Percentiles rank a stretch among this genome's conserved stretches.
Conservation (phyloP, 2,888 invertebrate species). For the Sphaerophoria rueppellii region DNA sequence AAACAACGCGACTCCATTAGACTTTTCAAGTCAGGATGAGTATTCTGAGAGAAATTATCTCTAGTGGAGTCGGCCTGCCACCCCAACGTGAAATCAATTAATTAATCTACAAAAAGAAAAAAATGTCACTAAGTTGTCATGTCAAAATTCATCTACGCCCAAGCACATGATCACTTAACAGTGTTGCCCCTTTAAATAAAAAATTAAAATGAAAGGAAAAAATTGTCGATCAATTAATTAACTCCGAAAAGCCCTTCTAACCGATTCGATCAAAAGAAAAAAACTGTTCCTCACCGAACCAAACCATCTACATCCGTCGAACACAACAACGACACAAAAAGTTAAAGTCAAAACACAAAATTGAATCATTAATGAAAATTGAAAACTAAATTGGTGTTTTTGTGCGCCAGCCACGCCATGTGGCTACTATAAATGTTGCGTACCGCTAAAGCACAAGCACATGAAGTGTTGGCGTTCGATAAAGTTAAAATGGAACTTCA, state of each 20-base stretch:
- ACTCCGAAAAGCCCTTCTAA: slow-evolving; percentile 36
- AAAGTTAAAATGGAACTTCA: background rate
- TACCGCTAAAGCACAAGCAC: too few species aligned
- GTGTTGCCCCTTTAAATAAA: too few species aligned
- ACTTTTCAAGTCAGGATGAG: too few species aligned
- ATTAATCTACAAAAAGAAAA: too few species aligned
- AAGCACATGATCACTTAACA: too few species aligned
- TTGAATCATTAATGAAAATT: slow-evolving; percentile 70
- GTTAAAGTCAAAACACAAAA: slow-evolving; percentile 48
- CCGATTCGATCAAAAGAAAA: slow-evolving; percentile 19
- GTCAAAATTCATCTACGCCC: too few species aligned
- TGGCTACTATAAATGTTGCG: background rate
- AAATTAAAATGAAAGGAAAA: background rate
- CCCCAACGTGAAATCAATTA: too few species aligned
- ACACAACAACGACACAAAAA: slow-evolving; percentile 7
- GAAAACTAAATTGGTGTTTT: slow-evolving; percentile 40
- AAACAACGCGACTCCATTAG: too few species aligned
- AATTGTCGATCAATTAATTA: slow-evolving; percentile 56
- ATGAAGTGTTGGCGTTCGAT: slow-evolving; percentile 17
- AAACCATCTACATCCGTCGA: slow-evolving; percentile 9
- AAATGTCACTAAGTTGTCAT: too few species aligned
- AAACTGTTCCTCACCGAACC: slow-evolving; percentile 18
- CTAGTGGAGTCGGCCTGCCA: too few species aligned
- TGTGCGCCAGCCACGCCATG: slow-evolving; percentile 8
- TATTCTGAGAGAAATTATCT: too few species aligned